These are phyloP conservation scores for Gymnobelideus leadbeateri DNA, from an alignment of 2,113 vertebrate genomes.

Conservation along the genomic window DNA sequence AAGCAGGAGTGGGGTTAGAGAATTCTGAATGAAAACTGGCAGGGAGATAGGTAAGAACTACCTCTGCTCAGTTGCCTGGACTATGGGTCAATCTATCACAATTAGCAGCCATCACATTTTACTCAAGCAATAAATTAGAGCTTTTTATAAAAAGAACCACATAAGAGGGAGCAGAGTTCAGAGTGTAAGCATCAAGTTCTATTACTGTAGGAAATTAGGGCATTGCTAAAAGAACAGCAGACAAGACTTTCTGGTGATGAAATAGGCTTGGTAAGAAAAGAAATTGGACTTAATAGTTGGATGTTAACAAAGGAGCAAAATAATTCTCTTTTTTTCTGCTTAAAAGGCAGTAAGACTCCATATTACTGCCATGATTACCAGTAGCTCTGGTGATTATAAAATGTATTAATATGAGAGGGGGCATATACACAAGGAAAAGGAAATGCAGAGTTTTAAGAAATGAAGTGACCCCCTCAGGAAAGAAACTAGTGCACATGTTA, in stretches of 20 bases:
- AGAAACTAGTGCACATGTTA: conserved; percentile 59
- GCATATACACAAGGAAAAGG: conserved; percentile 53
- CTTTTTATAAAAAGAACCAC: neutral
- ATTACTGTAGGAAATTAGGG: conserved; percentile 45
- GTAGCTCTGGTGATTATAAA: conserved; percentile 65
- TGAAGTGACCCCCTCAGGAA: conserved; percentile 17
- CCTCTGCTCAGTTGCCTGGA: conserved; percentile 52
- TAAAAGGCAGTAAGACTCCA: conserved; percentile 59
- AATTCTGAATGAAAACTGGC: conserved; percentile 23
- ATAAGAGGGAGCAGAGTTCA: conserved; percentile 11
- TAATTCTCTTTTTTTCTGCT: conserved; percentile 47
- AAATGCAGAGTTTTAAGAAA: conserved; percentile 45
- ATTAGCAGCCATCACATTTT: conserved; percentile 5
- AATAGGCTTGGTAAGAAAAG: conserved; percentile 64
- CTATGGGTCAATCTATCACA: conserved; percentile 57
- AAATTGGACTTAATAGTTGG: conserved; percentile 61
- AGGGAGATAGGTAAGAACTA: neutral
- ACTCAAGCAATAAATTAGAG: neutral
- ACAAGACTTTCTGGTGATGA: conserved; percentile 37
- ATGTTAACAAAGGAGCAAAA: conserved; percentile 57
- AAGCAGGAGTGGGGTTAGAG: neutral
- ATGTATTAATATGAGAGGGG: conserved; percentile 47
- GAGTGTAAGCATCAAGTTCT: conserved; percentile 45
- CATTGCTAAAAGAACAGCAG: conserved; percentile 42
- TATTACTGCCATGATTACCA: neutral